Base-by-base conservation (phyloP, 1,140 invertebrate genomes). In the Macrotrachela quadricornifera region DNA sequence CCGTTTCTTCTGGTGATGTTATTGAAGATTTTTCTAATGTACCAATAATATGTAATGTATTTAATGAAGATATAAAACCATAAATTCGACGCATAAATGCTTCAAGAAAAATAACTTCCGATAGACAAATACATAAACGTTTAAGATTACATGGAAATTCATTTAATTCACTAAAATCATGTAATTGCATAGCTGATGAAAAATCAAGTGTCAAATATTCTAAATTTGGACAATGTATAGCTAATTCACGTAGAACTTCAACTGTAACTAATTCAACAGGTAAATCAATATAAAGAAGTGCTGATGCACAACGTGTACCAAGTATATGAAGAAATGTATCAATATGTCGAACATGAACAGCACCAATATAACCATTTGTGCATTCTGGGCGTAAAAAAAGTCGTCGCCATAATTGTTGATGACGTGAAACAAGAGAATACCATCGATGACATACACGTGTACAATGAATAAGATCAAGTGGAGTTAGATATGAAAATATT, bases 11-110 rank as follows among this genome's bases (percentile, higher is more conserved):
- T 55, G 69, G 10, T 50, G 45, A 18, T 17, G 14, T 30, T 46
- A 40, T 14, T 10, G 69, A 90, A 66, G 94, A 88, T 8, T 94
- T 80, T 66, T 99, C 94, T 65, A 97, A 97, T 0, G 91, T 71
- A 86, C 86, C 94, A 64, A 99, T 88, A 18, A 99, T 74, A 73
- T 97, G 92, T 37, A 99, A 73, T 55, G 95, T 85, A 75, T 97
- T 86, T n/a, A 99, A 66, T 10, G 91, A 92, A 57, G 96, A 96
- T 61, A 99, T 92, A 64, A 95, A 97, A 65, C 95, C 96, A 68
- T 99, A 97, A 57, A 97, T 96, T 71, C 97, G 92, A 55, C 94
- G 74, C 87, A 99, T 96, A 65, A 99, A 97, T n/a, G 92, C 94
- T 70, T 99, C 94, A 82, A 99, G 90, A 69, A 99, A 99, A 64